phyloP scores from a whole-genome alignment of 2,113 vertebrate species.

The Scytalopus superciliaris region DNA sequence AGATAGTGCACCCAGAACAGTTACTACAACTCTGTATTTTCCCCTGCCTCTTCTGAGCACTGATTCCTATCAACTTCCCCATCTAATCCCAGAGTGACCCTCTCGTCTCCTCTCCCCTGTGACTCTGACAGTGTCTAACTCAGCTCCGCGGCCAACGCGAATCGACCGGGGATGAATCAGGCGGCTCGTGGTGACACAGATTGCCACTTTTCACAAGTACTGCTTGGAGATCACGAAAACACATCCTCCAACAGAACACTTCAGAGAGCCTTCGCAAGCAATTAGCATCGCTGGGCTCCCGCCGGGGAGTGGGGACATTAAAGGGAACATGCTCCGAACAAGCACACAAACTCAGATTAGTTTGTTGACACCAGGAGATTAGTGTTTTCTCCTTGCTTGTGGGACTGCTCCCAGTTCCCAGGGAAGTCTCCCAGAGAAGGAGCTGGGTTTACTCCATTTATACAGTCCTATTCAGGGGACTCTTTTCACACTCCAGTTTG shows the following conservation, averaged over 20 bases:
- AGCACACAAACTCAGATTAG: background rate
- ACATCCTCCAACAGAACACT: background rate
- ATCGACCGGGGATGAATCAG: background rate
- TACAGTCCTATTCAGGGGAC: background rate
- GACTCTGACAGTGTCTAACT: background rate
- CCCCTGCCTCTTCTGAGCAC: background rate
- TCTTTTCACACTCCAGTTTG: background rate
- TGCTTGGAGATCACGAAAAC: background rate
- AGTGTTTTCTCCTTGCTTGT: background rate
- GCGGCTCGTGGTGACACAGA: background rate
- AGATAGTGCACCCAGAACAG: background rate
- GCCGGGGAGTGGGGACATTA: background rate
- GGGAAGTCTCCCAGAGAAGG: background rate
- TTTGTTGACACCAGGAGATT: background rate
- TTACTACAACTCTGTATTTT: background rate
- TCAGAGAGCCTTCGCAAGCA: constrained; percentile 17
- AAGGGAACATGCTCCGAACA: background rate
- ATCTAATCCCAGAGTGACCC: background rate
- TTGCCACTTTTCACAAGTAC: background rate
- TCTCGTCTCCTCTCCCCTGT: background rate
- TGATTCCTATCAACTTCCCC: background rate
- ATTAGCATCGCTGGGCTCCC: background rate
- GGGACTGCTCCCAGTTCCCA: background rate
- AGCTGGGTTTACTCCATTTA: background rate
- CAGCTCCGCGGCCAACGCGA: fast-evolving